phyloP scores from a whole-genome alignment of 2,113 vertebrate genomes.

The Triplophysa rosa region DNA sequence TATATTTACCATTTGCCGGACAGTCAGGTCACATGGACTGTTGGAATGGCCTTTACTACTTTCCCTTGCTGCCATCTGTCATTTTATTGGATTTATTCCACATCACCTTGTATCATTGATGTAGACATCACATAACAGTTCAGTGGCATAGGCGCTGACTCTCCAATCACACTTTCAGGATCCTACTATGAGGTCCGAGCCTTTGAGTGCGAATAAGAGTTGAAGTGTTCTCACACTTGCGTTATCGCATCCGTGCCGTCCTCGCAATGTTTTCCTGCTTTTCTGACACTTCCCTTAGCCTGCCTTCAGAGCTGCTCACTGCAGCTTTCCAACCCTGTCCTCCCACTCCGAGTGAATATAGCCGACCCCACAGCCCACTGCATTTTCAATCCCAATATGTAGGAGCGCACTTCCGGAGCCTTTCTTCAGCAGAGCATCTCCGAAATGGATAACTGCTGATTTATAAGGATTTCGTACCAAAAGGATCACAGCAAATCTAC shows the following conservation, averaged over 20 bases:
- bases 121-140: background rate
- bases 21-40: background rate
- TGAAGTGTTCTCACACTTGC: conserved; percentile 13
- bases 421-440: conserved; percentile 9
- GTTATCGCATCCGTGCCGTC: conserved; percentile 5
- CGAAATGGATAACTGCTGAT: conserved; percentile 11
- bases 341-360: conserved; percentile 64
- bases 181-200: background rate
- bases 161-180: background rate
- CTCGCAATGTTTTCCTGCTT: conserved; percentile 15
- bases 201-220: conserved; percentile 3
- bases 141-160: background rate
- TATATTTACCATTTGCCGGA: background rate
- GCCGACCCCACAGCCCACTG: conserved; percentile 59
- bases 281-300: conserved; percentile 33
- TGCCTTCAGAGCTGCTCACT: conserved; percentile 56
- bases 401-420: conserved; percentile 61
- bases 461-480: conserved; percentile 9
- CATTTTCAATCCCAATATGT: conserved; percentile 68
- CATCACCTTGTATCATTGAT: background rate
- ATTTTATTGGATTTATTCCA: background rate
- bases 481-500: background rate
- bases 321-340: conserved; percentile 55
- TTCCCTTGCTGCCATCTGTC: background rate
- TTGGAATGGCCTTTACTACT: background rate